Conservation (phyloP, 2,113 vertebrate species). For the Montifringilla adamsi region DNA sequence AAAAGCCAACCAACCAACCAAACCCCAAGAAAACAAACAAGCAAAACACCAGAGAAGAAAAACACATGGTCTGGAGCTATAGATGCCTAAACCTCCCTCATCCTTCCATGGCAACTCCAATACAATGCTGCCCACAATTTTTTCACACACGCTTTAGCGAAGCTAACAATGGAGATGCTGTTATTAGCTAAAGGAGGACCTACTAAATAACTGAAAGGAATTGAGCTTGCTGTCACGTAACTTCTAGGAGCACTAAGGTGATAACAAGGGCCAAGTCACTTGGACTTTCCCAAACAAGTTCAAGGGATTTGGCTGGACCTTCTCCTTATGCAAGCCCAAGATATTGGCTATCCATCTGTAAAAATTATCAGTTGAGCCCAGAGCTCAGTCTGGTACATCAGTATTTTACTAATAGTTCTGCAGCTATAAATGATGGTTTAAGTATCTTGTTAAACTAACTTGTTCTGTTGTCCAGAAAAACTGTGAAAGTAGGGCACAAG, state of each 20-base stretch:
- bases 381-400: background rate
- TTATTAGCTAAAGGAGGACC: background rate
- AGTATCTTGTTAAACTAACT: background rate
- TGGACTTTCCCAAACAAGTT: background rate
- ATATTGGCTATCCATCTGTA: background rate
- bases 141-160: background rate
- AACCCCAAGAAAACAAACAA: background rate
- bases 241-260: background rate
- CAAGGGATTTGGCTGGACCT: background rate
- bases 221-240: background rate
- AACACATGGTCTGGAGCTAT: background rate
- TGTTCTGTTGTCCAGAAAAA: background rate
- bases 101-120: background rate
- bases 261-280: background rate
- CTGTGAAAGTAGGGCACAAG: background rate
- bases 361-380: background rate
- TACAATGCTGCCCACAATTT: background rate
- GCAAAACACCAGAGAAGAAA: background rate
- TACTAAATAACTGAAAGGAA: background rate
- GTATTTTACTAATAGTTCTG: background rate
- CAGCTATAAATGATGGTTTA: background rate
- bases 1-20: background rate
- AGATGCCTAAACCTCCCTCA: background rate
- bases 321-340: background rate
- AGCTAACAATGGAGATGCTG: background rate